Evolutionary conservation across 2,888 invertebrate genomes (phyloP).

Genomic region (Glyphotaelius pellucidus): DNA sequence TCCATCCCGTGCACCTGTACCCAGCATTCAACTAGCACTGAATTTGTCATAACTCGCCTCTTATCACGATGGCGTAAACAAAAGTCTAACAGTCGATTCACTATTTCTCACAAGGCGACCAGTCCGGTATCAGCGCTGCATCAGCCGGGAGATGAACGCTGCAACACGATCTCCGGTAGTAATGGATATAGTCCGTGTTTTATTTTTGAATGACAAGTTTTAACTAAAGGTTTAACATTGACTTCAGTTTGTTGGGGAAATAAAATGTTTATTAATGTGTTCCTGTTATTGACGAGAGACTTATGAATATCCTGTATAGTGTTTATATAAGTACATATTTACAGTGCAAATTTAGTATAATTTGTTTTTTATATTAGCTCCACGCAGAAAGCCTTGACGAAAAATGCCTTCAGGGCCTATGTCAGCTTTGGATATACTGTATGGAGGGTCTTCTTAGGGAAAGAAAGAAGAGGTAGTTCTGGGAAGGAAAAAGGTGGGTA

Average conservation of each 20-base stretch:
- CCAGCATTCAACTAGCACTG: slow-evolving; percentile 51
- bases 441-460: no score
- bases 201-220: neutral
- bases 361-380: no score
- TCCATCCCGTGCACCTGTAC: slow-evolving; percentile 38
- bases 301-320: no score
- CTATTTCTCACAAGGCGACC: slow-evolving; percentile 52
- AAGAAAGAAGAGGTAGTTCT: no score
- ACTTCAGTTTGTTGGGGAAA: neutral
- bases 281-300: no score
- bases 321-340: no score
- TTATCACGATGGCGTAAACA: slow-evolving; percentile 60
- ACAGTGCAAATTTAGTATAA: no score
- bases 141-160: slow-evolving; percentile 51
- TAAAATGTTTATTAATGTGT: neutral
- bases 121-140: slow-evolving; percentile 55
- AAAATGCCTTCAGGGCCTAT: no score
- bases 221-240: neutral
- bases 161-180: slow-evolving; percentile 50
- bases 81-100: slow-evolving; percentile 45
- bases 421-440: no score
- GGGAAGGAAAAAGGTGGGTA: no score
- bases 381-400: no score
- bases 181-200: slow-evolving; percentile 16
- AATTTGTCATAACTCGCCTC: slow-evolving; percentile 62